Conservation (phyloP, 2,797 vertebrate species). For the Esox masquinongy region DNA sequence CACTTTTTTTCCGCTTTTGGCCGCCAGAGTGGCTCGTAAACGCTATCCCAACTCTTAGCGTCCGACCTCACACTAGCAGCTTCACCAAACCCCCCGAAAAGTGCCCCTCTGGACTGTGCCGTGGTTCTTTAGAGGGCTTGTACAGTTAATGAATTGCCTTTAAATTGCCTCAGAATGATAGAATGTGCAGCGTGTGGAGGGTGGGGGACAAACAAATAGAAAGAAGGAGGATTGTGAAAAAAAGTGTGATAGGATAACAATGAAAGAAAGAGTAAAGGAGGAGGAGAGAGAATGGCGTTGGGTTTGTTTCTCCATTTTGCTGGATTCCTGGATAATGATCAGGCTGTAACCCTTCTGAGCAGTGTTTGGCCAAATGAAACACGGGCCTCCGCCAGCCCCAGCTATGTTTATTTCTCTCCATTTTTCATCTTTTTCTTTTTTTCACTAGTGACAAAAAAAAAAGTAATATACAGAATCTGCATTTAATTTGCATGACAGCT, state of each 20-base stretch:
- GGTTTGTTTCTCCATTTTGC: slow-evolving; percentile 59
- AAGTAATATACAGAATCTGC: slow-evolving; percentile 71
- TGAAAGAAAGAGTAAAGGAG: slow-evolving; percentile 32
- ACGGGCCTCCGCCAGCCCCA: slow-evolving; percentile 65
- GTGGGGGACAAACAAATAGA: slow-evolving; percentile 29
- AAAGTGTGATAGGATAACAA: slow-evolving; percentile 1
- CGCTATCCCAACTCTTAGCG: background rate
- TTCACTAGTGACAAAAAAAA: slow-evolving; percentile 53
- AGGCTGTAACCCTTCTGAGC: slow-evolving; percentile 66
- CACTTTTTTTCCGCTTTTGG: slow-evolving; percentile 23
- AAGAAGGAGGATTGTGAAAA: background rate
- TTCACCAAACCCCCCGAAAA: slow-evolving; percentile 39
- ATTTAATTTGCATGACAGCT: slow-evolving; percentile 69
- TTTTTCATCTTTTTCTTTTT: slow-evolving; percentile 69
- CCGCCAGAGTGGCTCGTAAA: slow-evolving; percentile 38
- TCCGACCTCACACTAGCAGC: slow-evolving; percentile 32
- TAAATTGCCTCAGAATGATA: slow-evolving; percentile 28
- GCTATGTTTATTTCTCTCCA: slow-evolving; percentile 76
- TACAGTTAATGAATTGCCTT: slow-evolving; percentile 46
- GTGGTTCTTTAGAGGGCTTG: slow-evolving; percentile 38
- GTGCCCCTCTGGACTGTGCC: slow-evolving; percentile 8
- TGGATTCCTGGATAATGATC: slow-evolving; percentile 80
- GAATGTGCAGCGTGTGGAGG: slow-evolving; percentile 6
- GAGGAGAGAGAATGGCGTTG: slow-evolving; percentile 47
- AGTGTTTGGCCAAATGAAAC: slow-evolving; percentile 77